Evolutionary conservation across 2,797 vertebrate genomes (phyloP).

Genomic region (Macropus fuliginosus): DNA sequence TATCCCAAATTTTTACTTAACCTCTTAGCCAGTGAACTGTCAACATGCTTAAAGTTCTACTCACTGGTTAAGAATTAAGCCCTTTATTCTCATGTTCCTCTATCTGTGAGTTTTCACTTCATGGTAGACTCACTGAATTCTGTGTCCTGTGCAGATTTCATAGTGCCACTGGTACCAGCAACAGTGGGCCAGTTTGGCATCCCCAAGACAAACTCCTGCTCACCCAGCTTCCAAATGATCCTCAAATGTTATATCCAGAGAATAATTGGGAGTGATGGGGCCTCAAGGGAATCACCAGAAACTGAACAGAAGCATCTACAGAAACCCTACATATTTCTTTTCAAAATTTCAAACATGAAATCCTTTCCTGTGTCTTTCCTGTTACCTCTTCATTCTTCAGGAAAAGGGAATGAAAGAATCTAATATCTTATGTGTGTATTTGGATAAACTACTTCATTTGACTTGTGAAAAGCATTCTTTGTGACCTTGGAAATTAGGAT

Average conservation of each 20-base stretch:
- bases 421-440: background rate
- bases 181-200: background rate
- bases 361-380: background rate
- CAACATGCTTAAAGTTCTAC: background rate
- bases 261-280: background rate
- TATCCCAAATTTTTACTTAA: background rate
- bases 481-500: background rate
- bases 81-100: background rate
- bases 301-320: background rate
- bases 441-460: background rate
- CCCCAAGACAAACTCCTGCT: background rate
- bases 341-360: slow-evolving; percentile 4
- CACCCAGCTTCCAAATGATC: background rate
- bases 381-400: background rate
- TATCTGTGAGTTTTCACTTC: slow-evolving; percentile 1
- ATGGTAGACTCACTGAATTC: background rate
- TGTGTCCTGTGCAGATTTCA: background rate
- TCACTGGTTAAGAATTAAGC: background rate
- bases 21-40: background rate
- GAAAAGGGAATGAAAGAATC: background rate
- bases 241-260: background rate
- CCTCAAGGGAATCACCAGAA: background rate
- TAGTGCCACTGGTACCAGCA: background rate
- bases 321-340: background rate
- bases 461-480: background rate